Base-by-base conservation (phyloP, 2,113 vertebrate species). In the Polypterus bichir region DNA sequence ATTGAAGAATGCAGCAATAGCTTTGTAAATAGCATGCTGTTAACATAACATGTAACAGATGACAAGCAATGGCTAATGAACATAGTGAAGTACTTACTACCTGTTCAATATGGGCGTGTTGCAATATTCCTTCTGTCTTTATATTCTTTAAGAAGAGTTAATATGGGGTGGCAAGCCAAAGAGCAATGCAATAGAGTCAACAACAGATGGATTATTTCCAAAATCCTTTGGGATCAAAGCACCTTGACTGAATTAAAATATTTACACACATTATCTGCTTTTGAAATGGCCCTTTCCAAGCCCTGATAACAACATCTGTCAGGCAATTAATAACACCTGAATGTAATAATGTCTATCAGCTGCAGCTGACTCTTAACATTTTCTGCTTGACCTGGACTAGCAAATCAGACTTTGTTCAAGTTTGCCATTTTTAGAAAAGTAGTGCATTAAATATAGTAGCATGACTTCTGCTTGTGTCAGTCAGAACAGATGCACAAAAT, bases 261-360 rank as follows among this genome's bases (percentile, higher is more conserved):
- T 64, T 66, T 51, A 58, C 71, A 54, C 57, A 9, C 4, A 3
- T 1, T 59, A 7, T 46, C 47, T n/a, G 10, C n/a, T 57, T 10
- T 0, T 1, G 44, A 6, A 0, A 48, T 44, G 61, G 4, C 9
- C 3, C 1, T 3, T 1, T 10, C 62, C 11, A 60, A 65, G 46
- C 56, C 65, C 55, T 67, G 53, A 51, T 48, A 46, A 64, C 64
- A 49, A 47, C 60, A 65, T 46, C 68, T 71, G 73, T 64, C 67
- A 63, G 54, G 55, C 51, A 57, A 44, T 52, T 73, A 71, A 60
- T 54, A 59, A 64, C 44, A 57, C 3, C 44, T 63, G 74, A 57
- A 65, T 59, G 64, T 64, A 64, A 67, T 64, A 68, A 64, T 44
- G 54, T 46, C 49, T 44, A 1, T n/a, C 66, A 57, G 27, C 47